These are phyloP conservation scores for Drosophila pallidifrons DNA, from an alignment of 1,140 invertebrate genomes.

Conservation along the genomic window DNA sequence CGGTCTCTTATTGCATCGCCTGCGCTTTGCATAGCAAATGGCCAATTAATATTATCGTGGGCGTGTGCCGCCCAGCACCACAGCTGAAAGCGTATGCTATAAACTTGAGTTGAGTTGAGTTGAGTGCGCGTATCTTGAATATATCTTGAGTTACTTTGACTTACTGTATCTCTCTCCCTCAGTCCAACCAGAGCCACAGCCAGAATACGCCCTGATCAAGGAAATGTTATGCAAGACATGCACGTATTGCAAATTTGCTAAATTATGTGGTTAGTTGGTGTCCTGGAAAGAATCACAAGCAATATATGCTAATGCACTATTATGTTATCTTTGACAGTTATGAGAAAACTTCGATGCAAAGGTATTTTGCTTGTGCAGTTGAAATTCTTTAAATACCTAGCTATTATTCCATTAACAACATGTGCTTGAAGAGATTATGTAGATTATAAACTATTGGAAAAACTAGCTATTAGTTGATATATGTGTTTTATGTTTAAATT, in stretches of 20 bases:
- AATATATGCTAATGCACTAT: slow-evolving; percentile 5
- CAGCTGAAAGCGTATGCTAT: background rate
- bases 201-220: slow-evolving; percentile 56
- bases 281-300: slow-evolving; percentile 46
- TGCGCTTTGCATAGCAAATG: slow-evolving; percentile 65
- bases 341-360: slow-evolving; percentile 17
- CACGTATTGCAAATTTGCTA: slow-evolving; percentile 60
- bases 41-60: slow-evolving; percentile 78
- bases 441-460: too few species aligned
- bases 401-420: too few species aligned
- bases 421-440: too few species aligned
- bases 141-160: slow-evolving; percentile 32
- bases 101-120: background rate
- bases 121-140: background rate
- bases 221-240: slow-evolving; percentile 80
- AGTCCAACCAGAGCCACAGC: background rate
- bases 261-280: slow-evolving; percentile 63
- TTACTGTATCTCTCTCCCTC: slow-evolving; percentile 15
- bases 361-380: background rate
- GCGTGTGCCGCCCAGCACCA: slow-evolving; percentile 47
- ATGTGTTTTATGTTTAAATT: too few species aligned
- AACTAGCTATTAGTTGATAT: too few species aligned
- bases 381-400: background rate
- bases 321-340: slow-evolving; percentile 24
- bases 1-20: slow-evolving; percentile 45